Conservation (phyloP, 2,797 vertebrate species). For the Huso huso region DNA sequence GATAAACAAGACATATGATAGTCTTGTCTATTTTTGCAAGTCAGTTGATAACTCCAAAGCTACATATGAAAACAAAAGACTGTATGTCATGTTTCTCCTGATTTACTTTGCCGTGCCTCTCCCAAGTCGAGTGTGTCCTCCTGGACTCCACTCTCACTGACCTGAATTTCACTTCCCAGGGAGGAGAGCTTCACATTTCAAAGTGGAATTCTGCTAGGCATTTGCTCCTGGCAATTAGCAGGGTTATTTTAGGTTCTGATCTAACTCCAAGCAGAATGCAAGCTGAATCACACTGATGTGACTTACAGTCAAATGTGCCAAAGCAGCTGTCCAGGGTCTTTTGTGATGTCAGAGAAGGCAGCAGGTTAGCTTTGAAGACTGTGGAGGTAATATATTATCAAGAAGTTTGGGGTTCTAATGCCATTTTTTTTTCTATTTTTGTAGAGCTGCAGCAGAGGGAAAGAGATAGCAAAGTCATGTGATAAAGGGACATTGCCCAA, state of each 20-base stretch:
- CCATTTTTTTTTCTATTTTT: neutral
- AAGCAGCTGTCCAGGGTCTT: slow-evolving; percentile 29
- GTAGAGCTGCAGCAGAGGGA: too few relatives aligned
- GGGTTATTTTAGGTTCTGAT: slow-evolving; percentile 82
- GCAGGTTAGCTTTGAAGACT: neutral
- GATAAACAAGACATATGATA: neutral
- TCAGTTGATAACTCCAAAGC: neutral
- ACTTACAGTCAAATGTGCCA: slow-evolving; percentile 31
- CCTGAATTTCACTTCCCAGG: slow-evolving; percentile 43
- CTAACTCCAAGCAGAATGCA: slow-evolving; percentile 68
- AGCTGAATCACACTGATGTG: slow-evolving; percentile 39
- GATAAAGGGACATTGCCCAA: too few relatives aligned
- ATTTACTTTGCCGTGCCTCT: neutral
- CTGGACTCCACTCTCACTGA: slow-evolving; percentile 16
- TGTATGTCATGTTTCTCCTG: neutral
- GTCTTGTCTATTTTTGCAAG: neutral
- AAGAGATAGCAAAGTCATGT: too few relatives aligned
- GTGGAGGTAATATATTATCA: neutral
- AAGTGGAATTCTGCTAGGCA: slow-evolving; percentile 61
- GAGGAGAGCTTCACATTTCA: slow-evolving; percentile 36
- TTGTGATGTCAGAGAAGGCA: slow-evolving; percentile 1
- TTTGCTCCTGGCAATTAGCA: slow-evolving; percentile 63
- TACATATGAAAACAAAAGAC: too few relatives aligned
- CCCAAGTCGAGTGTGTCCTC: neutral
- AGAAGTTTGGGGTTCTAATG: slow-evolving; percentile 1